Evolutionary conservation across 1,140 invertebrate species (phyloP).

Genomic region (Drosophila malerkotliana): DNA sequence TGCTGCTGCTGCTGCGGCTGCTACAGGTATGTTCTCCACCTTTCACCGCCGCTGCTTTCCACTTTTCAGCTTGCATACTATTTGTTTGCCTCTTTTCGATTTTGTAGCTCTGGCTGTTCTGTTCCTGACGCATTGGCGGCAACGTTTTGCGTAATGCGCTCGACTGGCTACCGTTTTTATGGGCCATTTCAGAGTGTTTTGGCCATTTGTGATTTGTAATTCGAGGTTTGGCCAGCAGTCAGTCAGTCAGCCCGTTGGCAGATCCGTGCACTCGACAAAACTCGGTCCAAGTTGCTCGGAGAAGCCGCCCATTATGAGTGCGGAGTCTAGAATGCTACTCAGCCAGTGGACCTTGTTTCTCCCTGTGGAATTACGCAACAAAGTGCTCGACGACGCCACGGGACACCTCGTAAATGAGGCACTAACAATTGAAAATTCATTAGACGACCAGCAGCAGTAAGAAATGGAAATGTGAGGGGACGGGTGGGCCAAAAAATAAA

Average conservation of each 20-base stretch:
- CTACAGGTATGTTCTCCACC: neutral
- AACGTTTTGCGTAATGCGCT: conserved; percentile 78
- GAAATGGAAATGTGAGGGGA: conserved; percentile 25
- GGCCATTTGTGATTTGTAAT: conserved; percentile 80
- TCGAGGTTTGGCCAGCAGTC: conserved; percentile 59
- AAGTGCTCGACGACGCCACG: conserved; percentile 59
- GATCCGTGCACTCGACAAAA: conserved; percentile 7
- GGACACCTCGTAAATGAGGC: conserved; percentile 74
- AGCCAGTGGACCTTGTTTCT: neutral
- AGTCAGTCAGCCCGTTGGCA: conserved; percentile 18
- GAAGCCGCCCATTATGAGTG: too few species aligned
- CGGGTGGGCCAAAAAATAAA: neutral
- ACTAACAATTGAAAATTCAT: conserved; percentile 81
- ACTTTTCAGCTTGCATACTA: neutral
- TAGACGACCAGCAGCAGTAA: conserved; percentile 41
- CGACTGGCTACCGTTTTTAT: conserved; percentile 70
- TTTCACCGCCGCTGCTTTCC: neutral
- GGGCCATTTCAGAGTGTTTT: conserved; percentile 70
- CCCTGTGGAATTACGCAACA: conserved; percentile 50
- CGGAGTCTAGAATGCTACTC: too few species aligned
- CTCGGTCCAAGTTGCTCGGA: neutral
- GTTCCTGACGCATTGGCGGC: conserved; percentile 47
- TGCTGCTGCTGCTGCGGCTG: neutral
- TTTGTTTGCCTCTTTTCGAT: conserved; percentile 22
- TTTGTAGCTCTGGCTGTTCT: conserved; percentile 22